Percentiles rank a stretch among this genome's conserved stretches.
Evolutionary conservation across 2,888 invertebrate species (phyloP).

Genomic region (Heterodera filipjevi): DNA sequence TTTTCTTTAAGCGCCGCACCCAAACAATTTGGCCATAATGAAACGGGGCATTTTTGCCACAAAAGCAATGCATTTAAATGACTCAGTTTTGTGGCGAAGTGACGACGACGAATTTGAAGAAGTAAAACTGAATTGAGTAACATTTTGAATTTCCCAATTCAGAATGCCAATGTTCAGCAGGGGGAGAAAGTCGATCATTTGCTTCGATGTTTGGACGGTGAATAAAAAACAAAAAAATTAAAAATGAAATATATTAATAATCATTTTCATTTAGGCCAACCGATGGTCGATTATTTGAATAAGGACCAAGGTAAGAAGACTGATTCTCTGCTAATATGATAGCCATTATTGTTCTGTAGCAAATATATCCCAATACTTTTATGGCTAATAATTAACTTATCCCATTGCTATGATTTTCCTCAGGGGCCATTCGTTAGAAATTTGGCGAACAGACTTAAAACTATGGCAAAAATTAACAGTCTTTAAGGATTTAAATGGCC

Average conservation of each 20-base stretch:
- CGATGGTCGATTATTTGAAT: background rate
- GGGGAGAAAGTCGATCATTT: background rate
- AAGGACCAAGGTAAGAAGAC: background rate
- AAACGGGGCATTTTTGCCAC: background rate
- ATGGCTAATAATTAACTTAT: no score
- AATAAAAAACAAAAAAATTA: background rate
- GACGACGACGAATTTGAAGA: background rate
- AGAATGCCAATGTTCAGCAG: background rate
- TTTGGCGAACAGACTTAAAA: no score
- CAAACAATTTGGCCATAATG: background rate
- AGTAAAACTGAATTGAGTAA: background rate
- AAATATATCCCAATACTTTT: no score
- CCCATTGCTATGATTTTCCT: no score
- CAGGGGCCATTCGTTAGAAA: no score
- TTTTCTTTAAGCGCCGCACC: conserved; percentile 46
- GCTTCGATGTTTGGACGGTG: background rate
- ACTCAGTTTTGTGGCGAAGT: background rate
- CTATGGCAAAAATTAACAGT: no score
- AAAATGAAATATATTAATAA: background rate
- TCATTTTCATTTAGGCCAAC: background rate
- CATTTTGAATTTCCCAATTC: background rate
- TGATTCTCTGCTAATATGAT: background rate
- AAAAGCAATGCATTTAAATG: background rate
- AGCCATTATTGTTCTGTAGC: background rate
- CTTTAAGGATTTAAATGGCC: no score